A percentile compares a stretch with the other conserved stretches of the same genome.
These are phyloP conservation scores for Microctenopoma steveboyesi DNA, from an alignment of 2,797 vertebrate species.

Conservation along the genomic window DNA sequence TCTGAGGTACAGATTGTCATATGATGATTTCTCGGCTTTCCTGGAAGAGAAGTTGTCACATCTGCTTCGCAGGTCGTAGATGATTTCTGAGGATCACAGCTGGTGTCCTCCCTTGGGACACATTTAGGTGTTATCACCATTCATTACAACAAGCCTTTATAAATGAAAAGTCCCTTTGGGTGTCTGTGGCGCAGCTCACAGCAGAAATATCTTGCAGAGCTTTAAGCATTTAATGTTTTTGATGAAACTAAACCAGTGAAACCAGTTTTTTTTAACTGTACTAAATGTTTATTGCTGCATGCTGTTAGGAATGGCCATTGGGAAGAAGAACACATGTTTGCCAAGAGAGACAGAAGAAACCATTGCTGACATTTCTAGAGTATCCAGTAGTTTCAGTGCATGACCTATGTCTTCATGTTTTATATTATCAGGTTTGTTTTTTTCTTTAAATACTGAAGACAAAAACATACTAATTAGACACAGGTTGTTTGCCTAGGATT, in stretches of 20 bases:
- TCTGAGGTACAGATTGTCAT: slow-evolving; percentile 28
- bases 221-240: slow-evolving; percentile 30
- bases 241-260: slow-evolving; percentile 32
- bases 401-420: slow-evolving; percentile 14
- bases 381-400: slow-evolving; percentile 40
- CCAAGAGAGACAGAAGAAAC: slow-evolving; percentile 34
- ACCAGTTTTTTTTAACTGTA: slow-evolving; percentile 21
- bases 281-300: slow-evolving; percentile 37
- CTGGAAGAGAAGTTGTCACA: slow-evolving; percentile 60
- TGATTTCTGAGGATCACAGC: slow-evolving; percentile 66
- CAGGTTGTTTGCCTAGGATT: slow-evolving; percentile 14
- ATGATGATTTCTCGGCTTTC: slow-evolving; percentile 40
- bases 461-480: slow-evolving; percentile 3
- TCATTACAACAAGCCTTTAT: slow-evolving; percentile 67
- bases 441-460: slow-evolving; percentile 16
- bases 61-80: slow-evolving; percentile 66
- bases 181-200: slow-evolving; percentile 25
- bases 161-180: slow-evolving; percentile 66
- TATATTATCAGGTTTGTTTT: slow-evolving; percentile 5
- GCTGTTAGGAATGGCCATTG: slow-evolving; percentile 47
- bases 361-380: slow-evolving; percentile 41
- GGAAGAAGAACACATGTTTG: slow-evolving; percentile 33
- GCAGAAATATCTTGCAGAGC: slow-evolving; percentile 22
- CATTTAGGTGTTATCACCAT: slow-evolving; percentile 69
- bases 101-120: slow-evolving; percentile 61